A percentile compares a stretch with the other conserved stretches of the same genome.
These are phyloP conservation scores for Euzetes globulus DNA, from an alignment of 2,888 invertebrate genomes.

Conservation along the genomic window DNA sequence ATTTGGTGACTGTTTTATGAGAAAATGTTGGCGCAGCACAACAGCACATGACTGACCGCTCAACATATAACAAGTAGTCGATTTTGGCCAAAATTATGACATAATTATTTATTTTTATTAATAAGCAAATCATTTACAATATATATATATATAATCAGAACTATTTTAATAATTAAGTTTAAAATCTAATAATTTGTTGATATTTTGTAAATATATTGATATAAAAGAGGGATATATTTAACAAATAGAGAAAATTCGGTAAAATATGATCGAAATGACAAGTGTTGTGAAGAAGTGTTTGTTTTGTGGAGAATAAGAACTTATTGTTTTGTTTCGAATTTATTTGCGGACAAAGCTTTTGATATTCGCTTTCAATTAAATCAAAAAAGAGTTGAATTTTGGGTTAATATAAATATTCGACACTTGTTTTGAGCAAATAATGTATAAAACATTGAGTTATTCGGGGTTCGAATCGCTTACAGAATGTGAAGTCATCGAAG, in stretches of 20 bases:
- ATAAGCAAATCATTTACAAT: too few species aligned
- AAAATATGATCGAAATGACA: slow-evolving; percentile 7
- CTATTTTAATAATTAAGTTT: too few species aligned
- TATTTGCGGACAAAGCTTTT: background rate
- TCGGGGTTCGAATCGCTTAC: background rate
- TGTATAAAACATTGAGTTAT: background rate
- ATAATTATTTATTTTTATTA: too few species aligned
- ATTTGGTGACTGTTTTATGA: too few species aligned
- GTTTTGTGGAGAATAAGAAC: background rate
- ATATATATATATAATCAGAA: too few species aligned
- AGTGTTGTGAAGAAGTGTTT: background rate
- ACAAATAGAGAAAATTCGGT: background rate
- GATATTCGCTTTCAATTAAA: background rate
- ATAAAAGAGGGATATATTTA: background rate
- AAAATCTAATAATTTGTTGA: background rate
- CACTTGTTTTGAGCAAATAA: slow-evolving; percentile 1
- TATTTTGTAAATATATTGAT: background rate
- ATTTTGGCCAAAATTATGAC: too few species aligned
- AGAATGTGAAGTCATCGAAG: background rate
- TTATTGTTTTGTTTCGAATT: background rate
- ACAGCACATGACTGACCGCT: too few species aligned
- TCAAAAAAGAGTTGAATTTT: background rate
- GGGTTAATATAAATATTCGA: background rate
- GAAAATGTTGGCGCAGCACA: too few species aligned
- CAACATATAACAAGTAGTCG: too few species aligned